These are phyloP conservation scores for Erebia aethiops DNA, from an alignment of 2,888 invertebrate genomes.

Conservation along the genomic window DNA sequence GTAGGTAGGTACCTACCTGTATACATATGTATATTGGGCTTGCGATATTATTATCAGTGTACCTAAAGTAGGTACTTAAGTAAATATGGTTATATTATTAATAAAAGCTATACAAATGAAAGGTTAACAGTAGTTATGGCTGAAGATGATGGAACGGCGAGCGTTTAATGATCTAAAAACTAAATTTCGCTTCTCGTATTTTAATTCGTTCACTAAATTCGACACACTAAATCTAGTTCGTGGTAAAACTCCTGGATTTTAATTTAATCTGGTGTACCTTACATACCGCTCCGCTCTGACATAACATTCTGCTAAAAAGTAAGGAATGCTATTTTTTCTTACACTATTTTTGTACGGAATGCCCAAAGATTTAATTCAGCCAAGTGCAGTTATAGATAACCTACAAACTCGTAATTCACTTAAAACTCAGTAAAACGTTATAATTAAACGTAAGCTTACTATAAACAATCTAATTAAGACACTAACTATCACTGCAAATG, in stretches of 20 bases:
- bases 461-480: slow-evolving; percentile 66
- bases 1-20: too few species aligned
- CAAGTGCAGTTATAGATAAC: slow-evolving; percentile 28
- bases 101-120: neutral
- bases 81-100: neutral
- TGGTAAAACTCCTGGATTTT: slow-evolving; percentile 31
- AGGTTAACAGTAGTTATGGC: slow-evolving; percentile 55
- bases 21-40: too few species aligned
- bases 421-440: slow-evolving; percentile 52
- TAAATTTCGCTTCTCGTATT: slow-evolving; percentile 24
- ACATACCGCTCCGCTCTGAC: slow-evolving; percentile 21
- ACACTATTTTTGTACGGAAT: slow-evolving; percentile 39
- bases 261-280: slow-evolving; percentile 31
- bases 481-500: slow-evolving; percentile 71
- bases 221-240: slow-evolving; percentile 22
- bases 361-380: slow-evolving; percentile 35
- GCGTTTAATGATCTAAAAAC: slow-evolving; percentile 14
- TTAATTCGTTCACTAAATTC: slow-evolving; percentile 30
- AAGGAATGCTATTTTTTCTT: slow-evolving; percentile 35
- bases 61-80: slow-evolving; percentile 32
- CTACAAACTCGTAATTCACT: slow-evolving; percentile 30
- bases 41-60: neutral
- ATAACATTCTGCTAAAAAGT: slow-evolving; percentile 14
- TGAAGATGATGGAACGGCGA: slow-evolving; percentile 47
- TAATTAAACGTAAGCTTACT: slow-evolving; percentile 62